Evolutionary conservation across 64 coral and sea anemone species (phyloP), one percentile per base, ranked within the genome.

Genomic region (Cladopsammia gracilis): DNA sequence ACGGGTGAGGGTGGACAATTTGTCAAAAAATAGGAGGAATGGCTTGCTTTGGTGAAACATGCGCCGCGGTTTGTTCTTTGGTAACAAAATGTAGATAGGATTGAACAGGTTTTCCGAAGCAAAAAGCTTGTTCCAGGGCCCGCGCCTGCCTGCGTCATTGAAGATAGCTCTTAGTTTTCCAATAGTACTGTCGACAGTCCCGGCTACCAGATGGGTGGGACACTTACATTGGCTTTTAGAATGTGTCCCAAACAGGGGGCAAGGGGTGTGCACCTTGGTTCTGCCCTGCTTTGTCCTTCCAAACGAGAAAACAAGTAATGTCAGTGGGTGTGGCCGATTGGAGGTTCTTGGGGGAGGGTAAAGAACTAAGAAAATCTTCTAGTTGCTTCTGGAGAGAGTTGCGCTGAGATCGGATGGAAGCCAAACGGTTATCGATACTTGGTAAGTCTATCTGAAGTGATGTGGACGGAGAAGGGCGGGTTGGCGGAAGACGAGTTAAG

Each of bases 161-260:
- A 89, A 89, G 10, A 89, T 89, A 12, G 86, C 48, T 75, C 86
- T 53, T 25, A 89, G 86, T 74, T 89, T 89, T 20, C 86, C 86
- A 45, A 89, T 88, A 51, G 51, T 71, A 19, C 42, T 10, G 23
- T 88, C 66, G 45, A 88, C 86, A 53, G 86, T 88, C 18, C 86
- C 86, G 25, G 69, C 34, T 7, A 34, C 64, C 16, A 88, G 71
- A n/a, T 69, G 86, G 64, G 86, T 71, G 23, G 86, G 71, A 42
- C 72, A 89, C 9, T 14, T 14, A 34, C 42, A 73, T 43, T 23
- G 65, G 65, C 20, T 10, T 23, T 69, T 69, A 23, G 65, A 68
- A 68, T 68, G 65, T 6, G 65, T 16, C 19, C 65, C 19, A 69
- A 69, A 69, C 65, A 69, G 65, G 22, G 61, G 13, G 13, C 61